Percentiles rank a stretch among this genome's conserved stretches.
Evolutionary conservation across 2,797 vertebrate species (phyloP).

Genomic region (Sitta carolinensis): DNA sequence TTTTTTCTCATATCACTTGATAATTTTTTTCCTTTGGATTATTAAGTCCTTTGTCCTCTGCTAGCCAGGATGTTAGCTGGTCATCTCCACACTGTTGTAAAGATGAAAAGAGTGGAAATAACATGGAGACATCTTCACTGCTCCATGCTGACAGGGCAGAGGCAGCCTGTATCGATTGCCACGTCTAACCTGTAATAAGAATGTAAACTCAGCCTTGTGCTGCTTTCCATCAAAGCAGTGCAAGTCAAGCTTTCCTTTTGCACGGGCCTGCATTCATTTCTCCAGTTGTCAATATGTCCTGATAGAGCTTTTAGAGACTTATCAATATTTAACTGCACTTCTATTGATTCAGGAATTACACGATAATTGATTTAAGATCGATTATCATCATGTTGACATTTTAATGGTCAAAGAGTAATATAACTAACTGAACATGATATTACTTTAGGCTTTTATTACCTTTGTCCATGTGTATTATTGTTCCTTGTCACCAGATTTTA

Average conservation of each 20-base stretch:
- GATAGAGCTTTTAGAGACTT: constrained; percentile 85
- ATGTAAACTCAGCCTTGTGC: constrained; percentile 69
- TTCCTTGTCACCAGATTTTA: background rate
- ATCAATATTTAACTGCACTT: constrained; percentile 87
- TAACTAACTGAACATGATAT: constrained; percentile 45
- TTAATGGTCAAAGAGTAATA: constrained; percentile 51
- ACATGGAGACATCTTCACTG: background rate
- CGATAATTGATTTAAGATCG: constrained; percentile 88
- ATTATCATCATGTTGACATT: constrained; percentile 81
- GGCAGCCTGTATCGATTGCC: constrained; percentile 63
- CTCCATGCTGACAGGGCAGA: constrained; percentile 40
- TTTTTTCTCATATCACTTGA: background rate
- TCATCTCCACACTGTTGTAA: background rate
- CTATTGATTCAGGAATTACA: constrained; percentile 88
- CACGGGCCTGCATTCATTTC: constrained; percentile 75
- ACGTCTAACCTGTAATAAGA: constrained; percentile 48
- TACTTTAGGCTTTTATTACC: constrained; percentile 13
- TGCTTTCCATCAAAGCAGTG: constrained; percentile 73
- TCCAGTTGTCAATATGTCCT: constrained; percentile 77
- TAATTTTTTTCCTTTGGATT: background rate
- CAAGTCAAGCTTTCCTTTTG: constrained; percentile 37
- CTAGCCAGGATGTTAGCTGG: background rate
- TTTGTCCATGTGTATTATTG: background rate
- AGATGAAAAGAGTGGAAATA: background rate
- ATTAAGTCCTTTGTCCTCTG: background rate